These are phyloP conservation scores for Drosophila sp. DNA, from an alignment of 1,140 invertebrate species.

Conservation along the genomic window DNA sequence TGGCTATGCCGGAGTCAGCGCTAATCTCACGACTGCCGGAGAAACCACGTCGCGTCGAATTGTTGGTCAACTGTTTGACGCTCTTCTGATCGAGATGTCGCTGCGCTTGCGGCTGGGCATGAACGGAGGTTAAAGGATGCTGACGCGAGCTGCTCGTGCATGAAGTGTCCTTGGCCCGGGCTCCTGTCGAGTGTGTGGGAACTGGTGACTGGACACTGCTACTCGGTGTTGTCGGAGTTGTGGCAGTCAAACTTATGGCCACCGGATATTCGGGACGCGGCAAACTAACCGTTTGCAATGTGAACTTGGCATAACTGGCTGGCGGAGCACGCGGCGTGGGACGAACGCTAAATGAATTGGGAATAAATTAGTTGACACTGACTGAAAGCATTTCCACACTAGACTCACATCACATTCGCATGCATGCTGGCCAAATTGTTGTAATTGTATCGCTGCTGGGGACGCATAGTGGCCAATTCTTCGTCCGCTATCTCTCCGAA, in stretches of 20 bases:
- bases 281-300: constrained; percentile 88
- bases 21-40: constrained; percentile 84
- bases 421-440: constrained; percentile 79
- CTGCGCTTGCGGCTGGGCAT: constrained; percentile 47
- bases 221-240: constrained; percentile 74
- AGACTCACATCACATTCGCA: constrained; percentile 82
- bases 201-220: constrained; percentile 69
- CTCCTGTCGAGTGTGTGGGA: constrained; percentile 46
- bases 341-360: constrained; percentile 49
- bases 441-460: constrained; percentile 61
- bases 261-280: constrained; percentile 89
- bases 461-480: constrained; percentile 18
- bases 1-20: constrained; percentile 86
- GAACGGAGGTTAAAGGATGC: constrained; percentile 69
- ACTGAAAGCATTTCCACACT: too few species aligned
- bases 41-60: constrained; percentile 84
- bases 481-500: constrained; percentile 71
- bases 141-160: constrained; percentile 17
- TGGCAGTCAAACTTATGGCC: constrained; percentile 79
- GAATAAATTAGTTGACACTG: too few species aligned
- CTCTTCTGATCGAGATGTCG: constrained; percentile 86
- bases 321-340: constrained; percentile 67
- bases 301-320: constrained; percentile 86
- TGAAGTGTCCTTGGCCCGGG: constrained; percentile 54
- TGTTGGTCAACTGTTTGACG: constrained; percentile 89